A percentile compares a stretch with the other conserved stretches of the same genome.
Evolutionary conservation across 2,888 invertebrate species (phyloP).

Genomic region (Augochlorella aurata): DNA sequence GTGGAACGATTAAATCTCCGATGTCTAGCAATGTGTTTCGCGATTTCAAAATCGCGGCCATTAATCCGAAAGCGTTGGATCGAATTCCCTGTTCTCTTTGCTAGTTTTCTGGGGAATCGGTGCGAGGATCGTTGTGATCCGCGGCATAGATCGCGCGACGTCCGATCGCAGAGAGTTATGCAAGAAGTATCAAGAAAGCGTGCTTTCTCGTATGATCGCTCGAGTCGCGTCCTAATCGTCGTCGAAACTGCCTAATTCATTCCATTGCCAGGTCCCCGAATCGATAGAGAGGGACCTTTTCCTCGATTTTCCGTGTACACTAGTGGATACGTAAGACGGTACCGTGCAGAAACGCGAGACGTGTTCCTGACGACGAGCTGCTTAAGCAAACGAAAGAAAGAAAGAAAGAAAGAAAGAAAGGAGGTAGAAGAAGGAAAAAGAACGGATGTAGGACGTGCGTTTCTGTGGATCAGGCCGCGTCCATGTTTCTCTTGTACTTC

Average conservation of each 20-base stretch:
- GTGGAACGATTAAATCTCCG: neutral
- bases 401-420: neutral
- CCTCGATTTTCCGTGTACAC: conserved; percentile 49
- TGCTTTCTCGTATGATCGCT: conserved; percentile 42
- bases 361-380: conserved; percentile 58
- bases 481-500: conserved; percentile 46
- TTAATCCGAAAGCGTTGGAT: too few relatives aligned
- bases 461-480: conserved; percentile 56
- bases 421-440: neutral
- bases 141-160: neutral
- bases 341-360: conserved; percentile 41
- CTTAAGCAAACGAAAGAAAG: conserved; percentile 19
- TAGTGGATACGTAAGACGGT: conserved; percentile 41
- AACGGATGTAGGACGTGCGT: conserved; percentile 23
- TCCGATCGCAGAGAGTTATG: conserved; percentile 1
- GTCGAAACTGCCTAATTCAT: conserved; percentile 60
- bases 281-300: conserved; percentile 15
- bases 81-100: neutral
- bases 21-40: too few relatives aligned
- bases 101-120: neutral
- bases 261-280: conserved; percentile 40
- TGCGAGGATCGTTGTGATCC: neutral
- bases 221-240: conserved; percentile 54
- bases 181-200: neutral
- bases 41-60: too few relatives aligned